Evolutionary conservation across 2,113 vertebrate species (phyloP).

Genomic region (Nesogale talazaci): DNA sequence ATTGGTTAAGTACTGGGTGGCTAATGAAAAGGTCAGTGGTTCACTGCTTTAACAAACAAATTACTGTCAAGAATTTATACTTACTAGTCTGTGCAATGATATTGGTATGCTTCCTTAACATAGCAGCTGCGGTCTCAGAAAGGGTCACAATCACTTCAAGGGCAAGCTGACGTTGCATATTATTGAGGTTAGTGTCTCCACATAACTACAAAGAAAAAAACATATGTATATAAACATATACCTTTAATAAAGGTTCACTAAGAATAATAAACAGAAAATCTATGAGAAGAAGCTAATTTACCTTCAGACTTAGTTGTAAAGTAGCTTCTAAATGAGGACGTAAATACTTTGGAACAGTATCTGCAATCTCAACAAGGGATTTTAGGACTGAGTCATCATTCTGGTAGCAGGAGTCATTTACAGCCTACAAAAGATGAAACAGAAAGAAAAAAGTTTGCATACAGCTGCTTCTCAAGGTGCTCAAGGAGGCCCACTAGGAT

Average conservation of each 20-base stretch:
- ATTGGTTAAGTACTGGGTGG: no score
- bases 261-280: constrained; percentile 28
- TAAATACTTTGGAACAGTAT: constrained; percentile 97
- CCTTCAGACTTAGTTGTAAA: constrained; percentile 96
- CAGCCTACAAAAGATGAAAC: constrained; percentile 86
- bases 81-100: constrained; percentile 96
- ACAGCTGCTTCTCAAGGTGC: background rate
- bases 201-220: constrained; percentile 89
- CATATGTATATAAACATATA: background rate
- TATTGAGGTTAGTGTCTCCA: constrained; percentile 93
- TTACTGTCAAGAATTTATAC: constrained; percentile 74
- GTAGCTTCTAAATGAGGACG: constrained; percentile 96
- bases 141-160: constrained; percentile 98
- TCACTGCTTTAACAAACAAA: background rate
- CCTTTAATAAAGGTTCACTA: background rate
- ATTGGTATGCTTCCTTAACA: constrained; percentile 96
- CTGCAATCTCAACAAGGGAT: constrained; percentile 98
- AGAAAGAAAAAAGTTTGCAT: constrained; percentile 4
- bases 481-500: background rate
- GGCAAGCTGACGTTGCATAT: constrained; percentile 97
- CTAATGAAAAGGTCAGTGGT: no score
- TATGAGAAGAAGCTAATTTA: constrained; percentile 73
- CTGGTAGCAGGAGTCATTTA: constrained; percentile 97
- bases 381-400: constrained; percentile 98
- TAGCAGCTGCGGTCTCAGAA: constrained; percentile 97